Base-by-base conservation (phyloP, 2,797 vertebrate species). In the Dallia pectoralis region DNA sequence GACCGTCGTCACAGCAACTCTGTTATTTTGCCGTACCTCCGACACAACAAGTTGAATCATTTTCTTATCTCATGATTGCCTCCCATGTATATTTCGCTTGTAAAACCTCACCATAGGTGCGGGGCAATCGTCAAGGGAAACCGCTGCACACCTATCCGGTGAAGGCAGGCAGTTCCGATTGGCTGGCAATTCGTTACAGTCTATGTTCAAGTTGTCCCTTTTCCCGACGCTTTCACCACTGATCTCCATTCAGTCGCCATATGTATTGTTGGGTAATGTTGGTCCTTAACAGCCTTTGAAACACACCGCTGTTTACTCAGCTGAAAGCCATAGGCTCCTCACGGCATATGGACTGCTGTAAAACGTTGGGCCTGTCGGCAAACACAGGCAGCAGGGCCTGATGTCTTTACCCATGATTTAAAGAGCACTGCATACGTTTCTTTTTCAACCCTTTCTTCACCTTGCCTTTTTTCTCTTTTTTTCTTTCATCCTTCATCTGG, bases 291-390 rank as follows among this genome's bases (percentile, higher is more conserved):
- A 49, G 56, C 76, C 78, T 81, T 82, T 87, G 79, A 84, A 82
- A 87, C 81, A 87, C 81, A 72, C 66, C 81, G 84, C 78, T 89
- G 86, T 92, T 91, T 91, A 87, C 81, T 87, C 89, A 91, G 90
- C 88, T 91, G 88, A 89, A 84, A 74, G 81, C 81, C 80, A 56
- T 67, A 44, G 40, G 27, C 83, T 81, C 85, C 82, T 77, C 78
- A 86, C 84, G 79, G 81, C 71, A 74, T 53, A 70, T 67, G 69
- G 62, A 51, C 49, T 71, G 69, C 85, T 76, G 66, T 81, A 71
- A 82, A 86, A 82, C 67, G 72, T 25, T 22, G 14, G 74, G 76
- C 72, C 77, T 62, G 69, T 73, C 18, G 84, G 77, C 85, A 87
- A 87, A 89, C 79, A 89, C 47, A 11, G 66, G 25, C 53, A 59